A percentile compares a stretch with the other conserved stretches of the same genome.
phyloP scores from a whole-genome alignment of 2,113 vertebrate species.

The Eublepharis macularius region DNA sequence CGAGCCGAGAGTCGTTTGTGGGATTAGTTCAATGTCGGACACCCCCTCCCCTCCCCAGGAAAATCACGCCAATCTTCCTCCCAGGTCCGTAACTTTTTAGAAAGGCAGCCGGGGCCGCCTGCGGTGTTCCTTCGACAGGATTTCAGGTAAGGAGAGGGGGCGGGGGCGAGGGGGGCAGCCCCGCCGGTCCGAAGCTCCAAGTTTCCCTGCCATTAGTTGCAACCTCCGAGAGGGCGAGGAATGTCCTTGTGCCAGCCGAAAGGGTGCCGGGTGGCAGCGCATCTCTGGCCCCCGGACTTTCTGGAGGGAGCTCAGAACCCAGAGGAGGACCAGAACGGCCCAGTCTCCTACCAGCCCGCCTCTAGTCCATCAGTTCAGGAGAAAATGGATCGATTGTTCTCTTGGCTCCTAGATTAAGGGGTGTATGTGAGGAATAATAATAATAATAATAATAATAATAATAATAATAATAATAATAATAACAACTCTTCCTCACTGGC shows the following conservation, averaged over 20 bases:
- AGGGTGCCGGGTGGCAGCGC: not conserved
- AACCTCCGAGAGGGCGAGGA: accelerated
- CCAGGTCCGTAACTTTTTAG: not conserved
- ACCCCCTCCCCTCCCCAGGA: slow-evolving; percentile 13
- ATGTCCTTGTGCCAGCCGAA: not conserved
- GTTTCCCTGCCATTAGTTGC: not conserved
- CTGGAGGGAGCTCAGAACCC: accelerated
- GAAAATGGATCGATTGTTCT: too few species aligned
- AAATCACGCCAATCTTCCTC: slow-evolving; percentile 14
- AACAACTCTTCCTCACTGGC: too few species aligned
- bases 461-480: too few species aligned
- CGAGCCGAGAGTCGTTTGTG: slow-evolving; percentile 9
- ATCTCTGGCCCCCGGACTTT: not conserved
- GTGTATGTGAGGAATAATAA: too few species aligned
- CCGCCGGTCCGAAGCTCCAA: not conserved
- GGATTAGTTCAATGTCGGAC: slow-evolving; percentile 50
- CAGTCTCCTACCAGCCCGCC: too few species aligned
- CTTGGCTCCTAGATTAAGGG: not conserved
- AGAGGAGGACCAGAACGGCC: accelerated
- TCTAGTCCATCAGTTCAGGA: too few species aligned
- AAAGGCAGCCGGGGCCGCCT: not conserved
- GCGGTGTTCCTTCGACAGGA: not conserved
- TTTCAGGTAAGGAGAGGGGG: not conserved
- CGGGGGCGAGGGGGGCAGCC: not conserved
- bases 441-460: not conserved